Evolutionary conservation across 2,888 invertebrate species (phyloP).

Genomic region (Drosophila mayaguana): DNA sequence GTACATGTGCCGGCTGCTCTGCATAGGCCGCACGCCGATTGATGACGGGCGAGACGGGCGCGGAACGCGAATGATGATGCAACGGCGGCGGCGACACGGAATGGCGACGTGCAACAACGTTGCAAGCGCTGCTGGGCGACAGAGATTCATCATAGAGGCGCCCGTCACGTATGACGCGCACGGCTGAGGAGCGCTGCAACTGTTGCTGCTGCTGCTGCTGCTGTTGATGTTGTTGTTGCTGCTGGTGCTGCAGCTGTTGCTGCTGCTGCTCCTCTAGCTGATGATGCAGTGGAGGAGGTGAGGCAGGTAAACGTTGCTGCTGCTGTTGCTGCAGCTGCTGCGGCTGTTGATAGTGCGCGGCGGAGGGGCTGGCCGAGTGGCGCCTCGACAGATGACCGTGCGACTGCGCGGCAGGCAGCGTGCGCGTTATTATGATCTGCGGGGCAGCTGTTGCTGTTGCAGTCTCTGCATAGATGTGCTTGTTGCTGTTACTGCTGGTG

Average conservation of each 20-base stretch:
- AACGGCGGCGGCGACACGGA: slow-evolving; percentile 80
- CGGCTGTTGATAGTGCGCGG: slow-evolving; percentile 63
- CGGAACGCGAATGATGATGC: slow-evolving; percentile 79
- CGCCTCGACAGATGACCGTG: slow-evolving; percentile 70
- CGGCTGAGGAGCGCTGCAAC: slow-evolving; percentile 47
- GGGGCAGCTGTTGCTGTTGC: slow-evolving; percentile 53
- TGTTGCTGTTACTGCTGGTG: slow-evolving; percentile 50
- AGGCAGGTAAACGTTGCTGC: slow-evolving; percentile 18
- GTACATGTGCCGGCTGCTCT: slow-evolving; percentile 53
- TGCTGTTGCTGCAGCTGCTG: slow-evolving; percentile 26
- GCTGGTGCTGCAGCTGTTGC: slow-evolving; percentile 26
- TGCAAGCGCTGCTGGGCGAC: slow-evolving; percentile 19
- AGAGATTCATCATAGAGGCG: slow-evolving; percentile 83
- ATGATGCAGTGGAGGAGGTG: too few relatives aligned
- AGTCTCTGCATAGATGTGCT: slow-evolving; percentile 65
- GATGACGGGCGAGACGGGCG: slow-evolving; percentile 75
- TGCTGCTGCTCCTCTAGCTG: slow-evolving; percentile 42
- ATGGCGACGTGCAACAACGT: slow-evolving; percentile 59
- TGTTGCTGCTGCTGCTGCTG: slow-evolving; percentile 48
- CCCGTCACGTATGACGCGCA: slow-evolving; percentile 85
- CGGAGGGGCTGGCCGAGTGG: slow-evolving; percentile 80
- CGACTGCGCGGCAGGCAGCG: slow-evolving; percentile 47
- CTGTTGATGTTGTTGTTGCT: slow-evolving; percentile 17
- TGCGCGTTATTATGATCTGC: slow-evolving; percentile 83
- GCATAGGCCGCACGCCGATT: slow-evolving; percentile 65